A percentile compares a stretch with the other conserved stretches of the same genome.
Evolutionary conservation across 2,888 invertebrate genomes (phyloP).

Genomic region (Psylliodes chrysocephalus): DNA sequence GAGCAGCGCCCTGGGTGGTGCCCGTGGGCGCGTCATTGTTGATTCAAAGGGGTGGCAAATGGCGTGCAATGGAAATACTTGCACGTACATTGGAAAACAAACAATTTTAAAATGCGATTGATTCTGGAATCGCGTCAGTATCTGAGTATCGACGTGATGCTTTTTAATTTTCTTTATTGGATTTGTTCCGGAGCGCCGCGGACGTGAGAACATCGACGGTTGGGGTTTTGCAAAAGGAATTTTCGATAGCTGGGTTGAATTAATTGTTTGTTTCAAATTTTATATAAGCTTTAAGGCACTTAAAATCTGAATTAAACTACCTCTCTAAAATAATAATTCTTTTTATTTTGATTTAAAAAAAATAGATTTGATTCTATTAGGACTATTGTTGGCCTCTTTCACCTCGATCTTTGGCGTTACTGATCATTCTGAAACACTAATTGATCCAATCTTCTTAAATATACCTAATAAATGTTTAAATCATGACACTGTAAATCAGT

Average conservation of each 20-base stretch:
- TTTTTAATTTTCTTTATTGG: slow-evolving; percentile 39
- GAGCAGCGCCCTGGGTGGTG: slow-evolving; percentile 22
- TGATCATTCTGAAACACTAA: too few species aligned
- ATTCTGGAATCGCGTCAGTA: slow-evolving; percentile 36
- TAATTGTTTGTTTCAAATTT: neutral
- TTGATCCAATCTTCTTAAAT: too few species aligned
- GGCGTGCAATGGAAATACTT: slow-evolving; percentile 34
- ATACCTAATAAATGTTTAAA: too few species aligned
- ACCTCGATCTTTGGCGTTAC: too few species aligned
- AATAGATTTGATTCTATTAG: too few species aligned
- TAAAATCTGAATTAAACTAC: too few species aligned
- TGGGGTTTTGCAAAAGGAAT: neutral
- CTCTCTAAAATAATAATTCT: too few species aligned
- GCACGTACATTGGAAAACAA: slow-evolving; percentile 32
- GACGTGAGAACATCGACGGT: slow-evolving; percentile 23
- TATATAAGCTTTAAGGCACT: too few species aligned
- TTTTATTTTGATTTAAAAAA: too few species aligned
- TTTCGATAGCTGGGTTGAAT: neutral
- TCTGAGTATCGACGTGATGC: slow-evolving; percentile 27
- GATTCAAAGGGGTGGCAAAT: slow-evolving; percentile 25
- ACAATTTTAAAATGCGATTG: slow-evolving; percentile 43
- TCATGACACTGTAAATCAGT: too few species aligned
- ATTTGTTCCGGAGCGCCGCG: slow-evolving; percentile 11
- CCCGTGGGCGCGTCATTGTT: neutral
- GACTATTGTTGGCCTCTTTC: too few species aligned